A percentile compares a stretch with the other conserved stretches of the same genome.
These are phyloP conservation scores for Ellobius talpinus DNA, from an alignment of 2,113 vertebrate species.

Conservation along the genomic window DNA sequence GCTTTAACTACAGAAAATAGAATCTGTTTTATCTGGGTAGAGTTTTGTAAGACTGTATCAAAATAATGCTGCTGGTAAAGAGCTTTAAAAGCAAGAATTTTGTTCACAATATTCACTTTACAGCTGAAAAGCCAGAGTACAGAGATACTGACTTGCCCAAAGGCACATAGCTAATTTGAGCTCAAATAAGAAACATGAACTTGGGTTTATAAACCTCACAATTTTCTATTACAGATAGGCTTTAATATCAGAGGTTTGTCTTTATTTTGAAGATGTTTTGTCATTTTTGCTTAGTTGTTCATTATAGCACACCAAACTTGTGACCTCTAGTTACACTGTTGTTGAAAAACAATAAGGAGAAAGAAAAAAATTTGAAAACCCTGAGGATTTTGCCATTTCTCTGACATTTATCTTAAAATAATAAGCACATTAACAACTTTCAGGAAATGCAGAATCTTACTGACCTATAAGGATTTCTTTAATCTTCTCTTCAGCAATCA, in stretches of 20 bases:
- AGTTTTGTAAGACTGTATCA: background rate
- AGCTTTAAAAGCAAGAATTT: conserved; percentile 1
- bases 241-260: conserved; percentile 51
- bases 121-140: background rate
- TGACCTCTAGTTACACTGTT: background rate
- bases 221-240: background rate
- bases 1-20: conserved; percentile 31
- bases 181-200: conserved; percentile 47
- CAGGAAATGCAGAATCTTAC: conserved; percentile 77
- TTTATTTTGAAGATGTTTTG: conserved; percentile 10
- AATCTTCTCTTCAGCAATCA: conserved; percentile 92
- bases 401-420: conserved; percentile 35
- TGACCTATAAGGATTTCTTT: conserved; percentile 92
- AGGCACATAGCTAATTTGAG: conserved; percentile 44
- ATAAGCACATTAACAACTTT: conserved; percentile 54
- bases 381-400: conserved; percentile 33
- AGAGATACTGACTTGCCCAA: conserved; percentile 42
- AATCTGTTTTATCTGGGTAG: background rate
- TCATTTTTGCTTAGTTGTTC: conserved; percentile 48
- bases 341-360: background rate
- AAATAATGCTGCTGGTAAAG: conserved; percentile 22
- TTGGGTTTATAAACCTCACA: conserved; percentile 46
- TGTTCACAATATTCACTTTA: conserved; percentile 20
- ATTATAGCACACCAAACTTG: background rate
- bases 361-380: background rate